Evolutionary conservation across 1,140 invertebrate species (phyloP).

Genomic region (Eumaeus atala): DNA sequence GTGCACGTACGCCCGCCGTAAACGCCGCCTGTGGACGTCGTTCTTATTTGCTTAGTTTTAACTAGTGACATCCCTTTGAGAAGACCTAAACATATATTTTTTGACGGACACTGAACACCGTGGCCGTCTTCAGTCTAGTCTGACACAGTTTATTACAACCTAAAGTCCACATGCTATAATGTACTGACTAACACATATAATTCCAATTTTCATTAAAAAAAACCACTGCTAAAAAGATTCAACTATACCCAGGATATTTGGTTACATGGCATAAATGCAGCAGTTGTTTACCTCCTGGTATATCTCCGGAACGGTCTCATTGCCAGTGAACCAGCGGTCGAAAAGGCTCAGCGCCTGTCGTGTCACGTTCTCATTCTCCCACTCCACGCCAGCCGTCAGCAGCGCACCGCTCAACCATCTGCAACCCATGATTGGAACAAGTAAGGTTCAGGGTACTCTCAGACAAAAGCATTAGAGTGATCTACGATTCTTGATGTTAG

Average conservation of each 20-base stretch:
- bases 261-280: too few species aligned
- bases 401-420: constrained; percentile 62
- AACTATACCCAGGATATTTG: too few species aligned
- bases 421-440: neutral
- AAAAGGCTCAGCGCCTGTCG: constrained; percentile 46
- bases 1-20: constrained; percentile 41
- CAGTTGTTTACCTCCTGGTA: constrained; percentile 64
- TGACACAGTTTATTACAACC: too few species aligned
- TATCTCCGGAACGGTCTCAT: constrained; percentile 51
- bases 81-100: too few species aligned
- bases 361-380: constrained; percentile 48
- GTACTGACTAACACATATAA: neutral
- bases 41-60: too few species aligned
- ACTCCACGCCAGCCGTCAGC: constrained; percentile 50
- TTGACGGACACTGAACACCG: too few species aligned
- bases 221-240: constrained; percentile 11
- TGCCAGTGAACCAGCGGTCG: constrained; percentile 40
- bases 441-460: too few species aligned
- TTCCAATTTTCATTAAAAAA: too few species aligned
- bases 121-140: too few species aligned
- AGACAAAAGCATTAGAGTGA: too few species aligned
- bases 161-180: neutral
- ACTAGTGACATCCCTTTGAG: too few species aligned
- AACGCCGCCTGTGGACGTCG: constrained; percentile 41
- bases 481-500: too few species aligned